phyloP scores from a whole-genome alignment of 2,888 invertebrate genomes.

The Neoscelio sp. region DNA sequence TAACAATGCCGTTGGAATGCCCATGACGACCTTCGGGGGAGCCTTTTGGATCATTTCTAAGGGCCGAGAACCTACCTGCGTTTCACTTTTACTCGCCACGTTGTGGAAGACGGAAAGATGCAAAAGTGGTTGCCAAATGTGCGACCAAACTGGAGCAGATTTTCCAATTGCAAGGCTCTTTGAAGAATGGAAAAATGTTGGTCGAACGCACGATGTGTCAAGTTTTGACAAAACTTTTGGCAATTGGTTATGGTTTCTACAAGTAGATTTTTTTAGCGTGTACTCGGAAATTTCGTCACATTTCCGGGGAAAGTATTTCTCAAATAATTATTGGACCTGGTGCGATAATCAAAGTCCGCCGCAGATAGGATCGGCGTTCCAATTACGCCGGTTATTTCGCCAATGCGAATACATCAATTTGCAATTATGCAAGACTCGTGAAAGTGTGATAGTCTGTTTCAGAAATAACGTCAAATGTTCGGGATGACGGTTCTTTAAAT shows the following conservation, averaged over 20 bases:
- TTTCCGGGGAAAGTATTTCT: constrained; percentile 47
- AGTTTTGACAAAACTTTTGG: too few species aligned
- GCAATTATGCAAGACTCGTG: constrained; percentile 50
- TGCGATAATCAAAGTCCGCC: constrained; percentile 13
- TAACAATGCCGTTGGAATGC: constrained; percentile 54
- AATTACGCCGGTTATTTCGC: constrained; percentile 46
- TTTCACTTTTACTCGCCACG: constrained; percentile 48
- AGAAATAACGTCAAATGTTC: constrained; percentile 21
- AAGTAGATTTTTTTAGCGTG: constrained; percentile 14
- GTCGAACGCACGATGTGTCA: too few species aligned
- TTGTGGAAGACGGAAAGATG: too few species aligned
- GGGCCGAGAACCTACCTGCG: constrained; percentile 52
- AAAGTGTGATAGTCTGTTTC: constrained; percentile 40
- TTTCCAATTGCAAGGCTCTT: too few species aligned
- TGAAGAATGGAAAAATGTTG: too few species aligned
- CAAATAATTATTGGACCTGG: constrained; percentile 2
- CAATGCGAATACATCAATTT: constrained; percentile 49
- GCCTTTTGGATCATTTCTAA: constrained; percentile 48
- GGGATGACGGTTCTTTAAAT: constrained; percentile 25
- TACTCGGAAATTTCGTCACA: constrained; percentile 44
- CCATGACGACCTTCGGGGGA: constrained; percentile 50
- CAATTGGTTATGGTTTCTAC: neutral
- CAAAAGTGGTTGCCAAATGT: too few species aligned
- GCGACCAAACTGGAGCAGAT: constrained; percentile 1
- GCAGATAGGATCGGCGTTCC: constrained; percentile 33